A percentile compares a stretch with the other conserved stretches of the same genome.
Conservation (phyloP, 2,797 vertebrate genomes). For the Percopsis omiscomaycus region DNA sequence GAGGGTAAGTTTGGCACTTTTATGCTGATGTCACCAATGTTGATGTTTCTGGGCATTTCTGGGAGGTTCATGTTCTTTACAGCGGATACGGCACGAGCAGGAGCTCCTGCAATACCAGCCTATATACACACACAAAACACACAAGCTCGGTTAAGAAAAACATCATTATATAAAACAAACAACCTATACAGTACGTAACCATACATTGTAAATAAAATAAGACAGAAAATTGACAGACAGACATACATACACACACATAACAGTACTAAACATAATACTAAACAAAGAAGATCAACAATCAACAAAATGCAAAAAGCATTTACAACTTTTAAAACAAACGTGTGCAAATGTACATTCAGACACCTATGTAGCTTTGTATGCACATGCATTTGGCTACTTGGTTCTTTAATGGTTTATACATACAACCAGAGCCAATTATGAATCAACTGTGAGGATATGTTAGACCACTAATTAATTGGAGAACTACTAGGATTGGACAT, state of each 20-base stretch:
- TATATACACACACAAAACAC: constrained; percentile 74
- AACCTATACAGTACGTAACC: constrained; percentile 33
- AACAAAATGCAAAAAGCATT: constrained; percentile 79
- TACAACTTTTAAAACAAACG: constrained; percentile 63
- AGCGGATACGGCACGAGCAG: constrained; percentile 96
- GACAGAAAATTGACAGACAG: constrained; percentile 51
- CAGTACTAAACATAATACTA: constrained; percentile 51
- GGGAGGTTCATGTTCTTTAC: constrained; percentile 99
- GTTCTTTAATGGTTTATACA: constrained; percentile 60
- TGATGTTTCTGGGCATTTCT: constrained; percentile 99
- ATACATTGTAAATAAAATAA: constrained; percentile 54
- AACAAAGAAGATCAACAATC: constrained; percentile 60
- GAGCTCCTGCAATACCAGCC: constrained; percentile 98
- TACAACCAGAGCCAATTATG: constrained; percentile 74
- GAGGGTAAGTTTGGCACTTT: constrained; percentile 99
- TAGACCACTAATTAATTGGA: constrained; percentile 54
- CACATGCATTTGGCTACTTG: constrained; percentile 73
- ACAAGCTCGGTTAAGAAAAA: constrained; percentile 60
- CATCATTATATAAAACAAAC: constrained; percentile 32
- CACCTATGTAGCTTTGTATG: constrained; percentile 70
- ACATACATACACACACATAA: constrained; percentile 69
- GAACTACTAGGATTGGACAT: constrained; percentile 35
- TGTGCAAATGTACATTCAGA: constrained; percentile 77
- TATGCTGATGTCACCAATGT: constrained; percentile 99
- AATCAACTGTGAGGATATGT: constrained; percentile 64